Percentiles rank a stretch among this genome's conserved stretches.
Evolutionary conservation across 2,888 invertebrate genomes (phyloP).

Genomic region (Dicycla oo): DNA sequence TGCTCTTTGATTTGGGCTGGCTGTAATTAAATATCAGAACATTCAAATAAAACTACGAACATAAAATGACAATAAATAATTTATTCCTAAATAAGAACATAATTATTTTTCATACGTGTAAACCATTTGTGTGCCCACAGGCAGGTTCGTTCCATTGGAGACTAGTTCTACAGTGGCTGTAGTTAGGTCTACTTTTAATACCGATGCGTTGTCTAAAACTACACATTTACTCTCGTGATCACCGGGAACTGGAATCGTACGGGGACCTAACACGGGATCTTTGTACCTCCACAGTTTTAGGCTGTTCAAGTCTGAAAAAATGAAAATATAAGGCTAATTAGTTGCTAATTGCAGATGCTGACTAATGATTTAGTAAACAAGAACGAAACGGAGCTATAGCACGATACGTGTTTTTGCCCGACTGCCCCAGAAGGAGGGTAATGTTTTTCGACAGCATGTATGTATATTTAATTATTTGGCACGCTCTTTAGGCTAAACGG

Average conservation of each 20-base stretch:
- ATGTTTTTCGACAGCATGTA: no score
- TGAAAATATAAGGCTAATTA: slow-evolving; percentile 2
- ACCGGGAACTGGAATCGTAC: slow-evolving; percentile 93
- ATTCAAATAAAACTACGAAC: slow-evolving; percentile 43
- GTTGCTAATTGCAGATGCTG: no score
- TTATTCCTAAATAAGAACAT: slow-evolving; percentile 63
- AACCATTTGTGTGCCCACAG: slow-evolving; percentile 89
- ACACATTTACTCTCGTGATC: slow-evolving; percentile 92
- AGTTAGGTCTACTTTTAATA: slow-evolving; percentile 88
- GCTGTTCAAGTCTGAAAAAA: slow-evolving; percentile 89
- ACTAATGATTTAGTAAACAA: no score
- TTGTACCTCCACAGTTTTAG: slow-evolving; percentile 94
- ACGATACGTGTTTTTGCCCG: no score
- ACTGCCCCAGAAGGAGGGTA: no score
- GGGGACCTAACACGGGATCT: slow-evolving; percentile 94
- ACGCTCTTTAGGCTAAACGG: no score
- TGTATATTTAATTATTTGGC: no score
- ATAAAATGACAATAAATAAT: slow-evolving; percentile 59
- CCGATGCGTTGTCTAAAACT: slow-evolving; percentile 84
- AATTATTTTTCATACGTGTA: slow-evolving; percentile 87
- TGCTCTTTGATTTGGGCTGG: neutral
- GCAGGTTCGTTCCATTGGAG: slow-evolving; percentile 81
- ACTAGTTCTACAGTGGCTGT: slow-evolving; percentile 84
- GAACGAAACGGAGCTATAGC: no score
- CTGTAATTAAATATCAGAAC: neutral